These are phyloP conservation scores for Malurus alboscapulatus DNA, from an alignment of 2,113 vertebrate genomes.

Conservation along the genomic window DNA sequence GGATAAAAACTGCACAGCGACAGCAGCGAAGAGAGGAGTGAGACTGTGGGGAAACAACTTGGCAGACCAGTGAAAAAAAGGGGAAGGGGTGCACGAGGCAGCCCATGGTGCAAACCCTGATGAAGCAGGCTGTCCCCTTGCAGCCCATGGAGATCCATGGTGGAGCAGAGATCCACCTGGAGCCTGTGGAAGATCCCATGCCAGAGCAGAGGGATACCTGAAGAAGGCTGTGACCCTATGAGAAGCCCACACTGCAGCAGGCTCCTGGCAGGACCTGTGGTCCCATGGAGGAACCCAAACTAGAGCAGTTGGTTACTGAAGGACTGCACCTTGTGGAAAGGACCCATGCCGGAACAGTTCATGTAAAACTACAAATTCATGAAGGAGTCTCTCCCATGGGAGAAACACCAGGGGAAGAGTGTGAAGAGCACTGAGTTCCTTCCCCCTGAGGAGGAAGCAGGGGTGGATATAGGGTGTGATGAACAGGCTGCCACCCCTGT, in stretches of 20 bases:
- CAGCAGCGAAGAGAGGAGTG: neutral
- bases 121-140: neutral
- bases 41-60: neutral
- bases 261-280: neutral
- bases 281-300: fast-evolving
- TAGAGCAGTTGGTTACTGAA: neutral
- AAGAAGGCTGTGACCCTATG: neutral
- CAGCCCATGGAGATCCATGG: neutral
- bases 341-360: no score
- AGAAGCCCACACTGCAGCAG: neutral
- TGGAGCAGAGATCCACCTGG: neutral
- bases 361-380: neutral
- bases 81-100: neutral
- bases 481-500: fast-evolving
- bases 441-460: neutral
- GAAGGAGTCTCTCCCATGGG: fast-evolving
- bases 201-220: neutral
- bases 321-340: neutral
- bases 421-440: neutral
- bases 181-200: neutral
- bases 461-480: fast-evolving
- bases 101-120: fast-evolving
- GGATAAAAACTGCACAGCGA: fast-evolving
- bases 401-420: neutral
- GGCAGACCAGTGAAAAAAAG: neutral